Percentiles rank a stretch among this genome's conserved stretches.
Evolutionary conservation across 2,888 invertebrate species (phyloP).

Genomic region (Mystacides longicornis): DNA sequence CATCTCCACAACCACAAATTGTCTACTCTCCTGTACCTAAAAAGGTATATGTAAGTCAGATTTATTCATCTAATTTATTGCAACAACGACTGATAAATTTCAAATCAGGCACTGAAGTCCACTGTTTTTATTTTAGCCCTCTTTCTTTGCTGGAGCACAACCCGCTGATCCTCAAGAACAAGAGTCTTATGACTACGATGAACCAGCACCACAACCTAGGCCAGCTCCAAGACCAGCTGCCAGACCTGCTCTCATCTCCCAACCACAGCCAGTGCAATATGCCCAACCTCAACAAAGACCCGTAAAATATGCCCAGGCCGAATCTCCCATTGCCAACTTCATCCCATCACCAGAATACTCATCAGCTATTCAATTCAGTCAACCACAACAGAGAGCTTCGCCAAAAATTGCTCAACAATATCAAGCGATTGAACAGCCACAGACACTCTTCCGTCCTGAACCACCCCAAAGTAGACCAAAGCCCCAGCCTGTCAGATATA

Average conservation of each 20-base stretch:
- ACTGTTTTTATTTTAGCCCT: constrained; percentile 33
- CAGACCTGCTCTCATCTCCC: constrained; percentile 28
- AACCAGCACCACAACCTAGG: constrained; percentile 27
- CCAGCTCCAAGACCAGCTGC: constrained; percentile 31
- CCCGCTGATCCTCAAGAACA: constrained; percentile 32
- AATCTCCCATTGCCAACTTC: constrained; percentile 10
- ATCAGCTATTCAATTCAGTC: constrained; percentile 28
- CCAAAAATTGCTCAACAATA: constrained; percentile 28
- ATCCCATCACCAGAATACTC: constrained; percentile 28
- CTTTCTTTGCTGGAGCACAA: constrained; percentile 43
- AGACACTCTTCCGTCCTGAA: constrained; percentile 28
- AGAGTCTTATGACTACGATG: constrained; percentile 27
- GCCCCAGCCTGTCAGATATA: constrained; percentile 29
- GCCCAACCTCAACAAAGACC: constrained; percentile 30
- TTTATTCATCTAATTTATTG: neutral
- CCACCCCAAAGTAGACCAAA: constrained; percentile 27
- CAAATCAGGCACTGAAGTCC: neutral
- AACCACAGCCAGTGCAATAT: constrained; percentile 26
- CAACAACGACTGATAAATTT: neutral
- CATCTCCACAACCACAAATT: constrained; percentile 25
- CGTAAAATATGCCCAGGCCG: constrained; percentile 28
- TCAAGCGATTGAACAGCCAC: constrained; percentile 26
- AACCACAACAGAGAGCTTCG: constrained; percentile 36
- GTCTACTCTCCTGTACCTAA: constrained; percentile 26
- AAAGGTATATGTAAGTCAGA: constrained; percentile 17